A percentile compares a stretch with the other conserved stretches of the same genome.
Conservation (phyloP, 2,797 vertebrate species). For the Gadopsis bispinosus region DNA sequence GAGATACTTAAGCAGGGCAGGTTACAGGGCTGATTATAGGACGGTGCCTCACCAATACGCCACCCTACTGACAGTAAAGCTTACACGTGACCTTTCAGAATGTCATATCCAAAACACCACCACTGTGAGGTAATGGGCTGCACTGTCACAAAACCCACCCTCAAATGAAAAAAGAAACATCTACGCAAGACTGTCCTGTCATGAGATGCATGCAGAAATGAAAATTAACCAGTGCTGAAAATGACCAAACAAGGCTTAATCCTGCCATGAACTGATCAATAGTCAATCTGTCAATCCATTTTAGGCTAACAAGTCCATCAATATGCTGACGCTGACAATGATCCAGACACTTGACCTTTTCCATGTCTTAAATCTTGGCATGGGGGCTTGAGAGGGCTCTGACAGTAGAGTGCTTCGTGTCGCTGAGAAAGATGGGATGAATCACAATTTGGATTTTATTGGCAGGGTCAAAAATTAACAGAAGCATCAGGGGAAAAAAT, state of each 20-base stretch:
- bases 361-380: slow-evolving; percentile 76
- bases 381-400: slow-evolving; percentile 53
- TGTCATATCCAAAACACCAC: slow-evolving; percentile 64
- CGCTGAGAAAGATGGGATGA: slow-evolving; percentile 58
- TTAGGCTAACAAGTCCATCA: slow-evolving; percentile 76
- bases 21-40: slow-evolving; percentile 65
- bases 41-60: slow-evolving; percentile 33
- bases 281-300: slow-evolving; percentile 77
- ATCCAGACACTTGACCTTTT: slow-evolving; percentile 83
- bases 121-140: slow-evolving; percentile 62
- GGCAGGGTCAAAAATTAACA: slow-evolving; percentile 70
- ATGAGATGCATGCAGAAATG: not conserved
- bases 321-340: slow-evolving; percentile 78
- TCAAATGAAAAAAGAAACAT: slow-evolving; percentile 15
- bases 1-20: slow-evolving; percentile 50
- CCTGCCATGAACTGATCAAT: slow-evolving; percentile 60
- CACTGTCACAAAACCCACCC: slow-evolving; percentile 39
- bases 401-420: slow-evolving; percentile 36
- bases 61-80: slow-evolving; percentile 54
- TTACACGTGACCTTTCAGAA: slow-evolving; percentile 70
- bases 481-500: slow-evolving; percentile 19
- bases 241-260: slow-evolving; percentile 42
- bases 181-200: slow-evolving; percentile 1
- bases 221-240: slow-evolving; percentile 31
- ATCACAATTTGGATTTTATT: slow-evolving; percentile 76